Evolutionary conservation across 2,797 vertebrate species (phyloP), one percentile per base, ranked within the genome.

Genomic region (Gymnoscopelus microlampas): DNA sequence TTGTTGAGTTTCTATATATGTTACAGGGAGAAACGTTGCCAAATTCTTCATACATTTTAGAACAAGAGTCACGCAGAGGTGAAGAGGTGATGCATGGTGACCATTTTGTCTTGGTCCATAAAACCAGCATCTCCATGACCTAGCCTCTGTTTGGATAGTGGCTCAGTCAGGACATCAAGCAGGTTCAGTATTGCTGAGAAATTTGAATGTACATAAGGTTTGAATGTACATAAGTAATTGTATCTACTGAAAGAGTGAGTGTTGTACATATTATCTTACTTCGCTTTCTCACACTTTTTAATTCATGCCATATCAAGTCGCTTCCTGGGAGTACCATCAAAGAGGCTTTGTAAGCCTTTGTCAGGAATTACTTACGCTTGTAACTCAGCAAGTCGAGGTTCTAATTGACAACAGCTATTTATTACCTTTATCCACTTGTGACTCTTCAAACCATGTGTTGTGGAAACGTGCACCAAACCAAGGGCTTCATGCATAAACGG

Each of bases 211-310:
- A 12, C 26, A 11, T 4, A 57, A 62, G 51, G 44, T 68, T 68
- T 76, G 68, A 81, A 76, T 85, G 82, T 85, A 85, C 73, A 80
- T 77, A 82, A 63, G 71, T 23, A 61, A 51, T 62, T 76, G 57
- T 73, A 73, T 84, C 76, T 80, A 77, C 78, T 84, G 71, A 53
- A 10, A 23, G 3, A 62, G 50, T n/a, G 5, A 32, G 23, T 51
- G 60, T 71, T 86, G 74, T 72, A 74, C 67, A 71, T 78, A 81
- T 76, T 76, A 67, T 60, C 70, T 63, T 35, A 68, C 60, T 44
- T 58, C 51, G 49, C 59, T 64, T 44, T 82, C 55, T 24, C 19
- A 56, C n/a, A 15, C 68, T 4, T 5, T 60, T 15, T n/a, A 39
- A 54, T 76, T 78, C 11, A 68, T 54, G 55, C 54, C 66, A 32